Evolutionary conservation across 2,888 invertebrate species (phyloP), one percentile per base, ranked within the genome.

Genomic region (Pseudococcus viburni): DNA sequence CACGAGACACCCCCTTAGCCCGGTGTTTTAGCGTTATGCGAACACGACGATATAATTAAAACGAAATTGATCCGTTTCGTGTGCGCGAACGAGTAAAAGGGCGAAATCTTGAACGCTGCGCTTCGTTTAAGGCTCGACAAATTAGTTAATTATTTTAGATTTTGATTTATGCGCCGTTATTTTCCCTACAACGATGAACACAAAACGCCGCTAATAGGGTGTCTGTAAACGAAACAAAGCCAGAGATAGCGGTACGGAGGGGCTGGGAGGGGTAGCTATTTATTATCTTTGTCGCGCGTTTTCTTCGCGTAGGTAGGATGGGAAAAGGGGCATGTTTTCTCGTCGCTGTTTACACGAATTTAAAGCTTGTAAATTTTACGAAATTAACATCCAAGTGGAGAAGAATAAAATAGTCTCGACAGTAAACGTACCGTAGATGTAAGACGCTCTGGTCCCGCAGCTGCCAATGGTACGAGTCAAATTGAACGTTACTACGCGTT

Each of bases 61-160:
- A 39, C 39, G 73, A 73, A 73, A 73, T 73, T 73, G 73, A 73
- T 73, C 73, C 73, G 68, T 68, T 68, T 22, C 9, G 22, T 19
- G 26, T 64, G 19, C 15, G 26, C 26, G 26, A 73, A 11, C 15
- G 17, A 17, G 33, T 26, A 26, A 11, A 73, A 73, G 73, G 73
- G 73, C 64, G 73, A 73, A 39, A 33, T 33, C 33, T 26, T n/a
- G 68, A 68, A 68, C 26, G 26, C 68, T 0, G 19, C 15, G 73
- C 73, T 73, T 73, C 73, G 73, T 73, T 73, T 73, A 73, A 73
- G 73, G 33, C 73, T 33, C 73, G 73, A 73, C 73, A 73, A 73
- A 73, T 73, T 26, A 73, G 73, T 73, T 73, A 73, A 73, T 73
- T 33, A 73, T 73, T 73, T 73, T 39, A 73, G 73, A 73, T 33